phyloP scores from a whole-genome alignment of 1,140 invertebrate genomes.

The Aphidius ervi region DNA sequence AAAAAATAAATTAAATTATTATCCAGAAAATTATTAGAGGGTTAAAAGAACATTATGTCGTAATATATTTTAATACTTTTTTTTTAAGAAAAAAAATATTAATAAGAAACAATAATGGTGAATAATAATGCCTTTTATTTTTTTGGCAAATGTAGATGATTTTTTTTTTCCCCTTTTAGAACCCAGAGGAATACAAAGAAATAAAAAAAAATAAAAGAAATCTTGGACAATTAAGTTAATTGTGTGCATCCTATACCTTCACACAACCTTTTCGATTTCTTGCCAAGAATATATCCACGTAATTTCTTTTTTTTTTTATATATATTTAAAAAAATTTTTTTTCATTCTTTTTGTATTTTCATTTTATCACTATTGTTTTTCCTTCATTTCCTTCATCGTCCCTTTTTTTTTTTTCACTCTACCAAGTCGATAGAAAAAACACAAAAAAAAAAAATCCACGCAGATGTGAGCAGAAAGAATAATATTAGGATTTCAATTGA shows the following conservation, averaged over 20 bases:
- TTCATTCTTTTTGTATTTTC: slow-evolving; percentile 1
- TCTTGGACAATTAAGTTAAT: slow-evolving; percentile 18
- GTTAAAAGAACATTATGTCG: no score
- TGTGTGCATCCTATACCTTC: slow-evolving; percentile 12
- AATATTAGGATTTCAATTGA: slow-evolving; percentile 1
- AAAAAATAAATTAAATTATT: no score
- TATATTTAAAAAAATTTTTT: not conserved
- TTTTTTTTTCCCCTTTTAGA: not conserved
- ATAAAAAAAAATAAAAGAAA: slow-evolving; percentile 4
- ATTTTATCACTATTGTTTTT: not conserved
- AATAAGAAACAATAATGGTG: no score
- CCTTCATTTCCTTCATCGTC: not conserved
- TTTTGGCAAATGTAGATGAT: not conserved
- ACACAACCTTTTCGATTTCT: slow-evolving; percentile 3
- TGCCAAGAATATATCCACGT: slow-evolving; percentile 5
- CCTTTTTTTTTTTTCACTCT: not conserved
- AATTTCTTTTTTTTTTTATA: not conserved
- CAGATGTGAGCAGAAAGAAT: not conserved
- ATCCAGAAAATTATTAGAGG: no score
- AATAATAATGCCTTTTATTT: not conserved
- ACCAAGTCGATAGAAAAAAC: no score
- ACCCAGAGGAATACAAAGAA: not conserved
- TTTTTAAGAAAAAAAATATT: no score
- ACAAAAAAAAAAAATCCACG: not conserved
- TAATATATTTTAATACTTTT: no score